Base-by-base conservation (phyloP, 2,888 invertebrate species). In the Meliscaeva auricollis region DNA sequence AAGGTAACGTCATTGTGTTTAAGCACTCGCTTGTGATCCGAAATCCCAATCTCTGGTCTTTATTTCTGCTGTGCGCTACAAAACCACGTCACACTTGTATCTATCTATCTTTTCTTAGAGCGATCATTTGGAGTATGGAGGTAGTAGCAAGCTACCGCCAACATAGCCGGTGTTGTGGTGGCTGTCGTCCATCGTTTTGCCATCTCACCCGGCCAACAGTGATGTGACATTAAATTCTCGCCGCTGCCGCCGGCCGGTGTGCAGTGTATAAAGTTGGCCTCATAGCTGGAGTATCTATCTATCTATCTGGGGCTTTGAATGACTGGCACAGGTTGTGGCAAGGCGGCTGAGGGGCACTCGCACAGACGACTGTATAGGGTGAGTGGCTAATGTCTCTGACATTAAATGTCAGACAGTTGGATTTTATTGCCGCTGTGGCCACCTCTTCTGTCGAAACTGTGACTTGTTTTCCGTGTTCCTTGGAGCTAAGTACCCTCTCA, bases 221-320 rank as follows among this genome's bases (percentile, higher is more conserved):
- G 85, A 85, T 85, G 76, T 81, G 85, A 85, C 85, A 85, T 85
- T 85, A 85, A 85, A 85, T 85, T 85, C 85, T 81, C 82, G 78
- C 73, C 77, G 72, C 26, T 2, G 3, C 26, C 3, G 3, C 26
- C 3, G 4, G 78, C 73, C 73, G 73, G 72, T 68, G 72, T 68
- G 56, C 8, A 2, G 15, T 5, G 58, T 5, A 30, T 11, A 30
- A 56, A 76, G 77, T 60, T 69, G 68, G 48, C 64, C n/a, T n/a
- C n/a, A n/a, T n/a, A n/a, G n/a, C n/a, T n/a, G n/a, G 17, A 48
- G 50, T 44, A 69, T 58, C 75, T 68, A 77, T 60, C 66, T 82
- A 78, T 82, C 72, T 66, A 66, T 50, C 44, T 66, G 48, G 66
- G 26, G 15, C 56, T 44, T 41, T 58, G 66, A 66, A 58, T 52